Percentiles rank a stretch among this genome's conserved stretches.
These are phyloP conservation scores for Chaunax sp. DNA, from an alignment of 2,797 vertebrate genomes.

Conservation along the genomic window DNA sequence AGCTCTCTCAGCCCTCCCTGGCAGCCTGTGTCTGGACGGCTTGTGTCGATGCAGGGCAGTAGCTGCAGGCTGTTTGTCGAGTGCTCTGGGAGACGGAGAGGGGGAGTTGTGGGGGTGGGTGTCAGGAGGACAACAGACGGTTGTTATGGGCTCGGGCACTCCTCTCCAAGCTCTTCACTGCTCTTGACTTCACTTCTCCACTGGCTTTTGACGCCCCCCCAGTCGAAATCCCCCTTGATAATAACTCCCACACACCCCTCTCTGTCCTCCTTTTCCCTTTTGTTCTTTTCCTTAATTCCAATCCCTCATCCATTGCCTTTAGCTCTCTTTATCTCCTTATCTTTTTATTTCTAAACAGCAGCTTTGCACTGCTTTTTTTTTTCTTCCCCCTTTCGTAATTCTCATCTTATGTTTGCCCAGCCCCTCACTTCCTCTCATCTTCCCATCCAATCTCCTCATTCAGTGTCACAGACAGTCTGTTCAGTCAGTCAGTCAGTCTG, in stretches of 20 bases:
- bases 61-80: slow-evolving; percentile 70
- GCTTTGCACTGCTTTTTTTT: slow-evolving; percentile 3
- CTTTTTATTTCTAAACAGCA: slow-evolving; percentile 28
- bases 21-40: slow-evolving; percentile 64
- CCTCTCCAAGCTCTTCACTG: slow-evolving; percentile 48
- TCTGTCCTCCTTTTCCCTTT: slow-evolving; percentile 56
- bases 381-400: neutral
- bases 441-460: no score
- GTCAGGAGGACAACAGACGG: slow-evolving; percentile 72
- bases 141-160: slow-evolving; percentile 59
- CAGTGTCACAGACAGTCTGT: no score
- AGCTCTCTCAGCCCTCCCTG: slow-evolving; percentile 47
- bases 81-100: slow-evolving; percentile 55
- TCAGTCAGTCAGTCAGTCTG: slow-evolving; percentile 38
- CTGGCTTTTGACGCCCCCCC: slow-evolving; percentile 23
- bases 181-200: slow-evolving; percentile 38
- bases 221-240: slow-evolving; percentile 27
- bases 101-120: slow-evolving; percentile 63
- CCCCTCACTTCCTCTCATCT: no score
- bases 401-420: neutral
- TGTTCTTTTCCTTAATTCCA: slow-evolving; percentile 46
- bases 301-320: slow-evolving; percentile 38
- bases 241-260: slow-evolving; percentile 57
- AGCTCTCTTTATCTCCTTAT: slow-evolving; percentile 10
- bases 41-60: slow-evolving; percentile 72